Conservation (phyloP, 1,140 invertebrate species). For the Eriosoma lanigerum region DNA sequence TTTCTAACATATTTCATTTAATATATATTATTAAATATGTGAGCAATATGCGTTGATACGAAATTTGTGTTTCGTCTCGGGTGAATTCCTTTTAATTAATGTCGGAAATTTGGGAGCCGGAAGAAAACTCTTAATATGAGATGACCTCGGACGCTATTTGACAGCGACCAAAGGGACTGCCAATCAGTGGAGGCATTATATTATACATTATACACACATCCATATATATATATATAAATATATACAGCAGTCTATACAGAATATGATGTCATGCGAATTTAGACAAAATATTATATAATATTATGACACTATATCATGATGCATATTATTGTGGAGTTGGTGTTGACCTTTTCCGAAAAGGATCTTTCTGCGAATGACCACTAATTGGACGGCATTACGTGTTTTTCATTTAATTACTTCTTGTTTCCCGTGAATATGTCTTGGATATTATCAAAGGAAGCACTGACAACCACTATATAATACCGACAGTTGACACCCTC, state of each 20-base stretch:
- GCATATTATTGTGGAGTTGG: neutral
- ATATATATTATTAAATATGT: too few species aligned
- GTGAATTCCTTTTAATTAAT: constrained; percentile 45
- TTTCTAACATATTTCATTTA: too few species aligned
- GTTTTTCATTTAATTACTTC: constrained; percentile 47
- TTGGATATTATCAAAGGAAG: constrained; percentile 8
- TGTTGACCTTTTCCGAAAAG: constrained; percentile 21
- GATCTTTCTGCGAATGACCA: neutral
- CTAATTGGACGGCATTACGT: constrained; percentile 35
- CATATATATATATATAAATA: neutral
- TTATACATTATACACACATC: neutral
- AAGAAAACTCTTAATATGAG: constrained; percentile 41
- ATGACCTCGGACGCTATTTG: constrained; percentile 46
- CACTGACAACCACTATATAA: neutral
- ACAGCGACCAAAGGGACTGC: constrained; percentile 49
- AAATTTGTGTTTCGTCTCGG: constrained; percentile 7
- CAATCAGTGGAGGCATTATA: constrained; percentile 39
- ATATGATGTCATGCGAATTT: neutral
- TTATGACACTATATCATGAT: neutral
- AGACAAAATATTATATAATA: neutral
- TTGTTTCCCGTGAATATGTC: constrained; percentile 3
- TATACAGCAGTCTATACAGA: neutral
- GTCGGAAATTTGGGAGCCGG: constrained; percentile 34
- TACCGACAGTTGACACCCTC: too few species aligned
- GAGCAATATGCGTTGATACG: neutral